Evolutionary conservation across 2,888 invertebrate genomes (phyloP), one percentile per base, ranked within the genome.

Genomic region (Drosophila bunnanda): DNA sequence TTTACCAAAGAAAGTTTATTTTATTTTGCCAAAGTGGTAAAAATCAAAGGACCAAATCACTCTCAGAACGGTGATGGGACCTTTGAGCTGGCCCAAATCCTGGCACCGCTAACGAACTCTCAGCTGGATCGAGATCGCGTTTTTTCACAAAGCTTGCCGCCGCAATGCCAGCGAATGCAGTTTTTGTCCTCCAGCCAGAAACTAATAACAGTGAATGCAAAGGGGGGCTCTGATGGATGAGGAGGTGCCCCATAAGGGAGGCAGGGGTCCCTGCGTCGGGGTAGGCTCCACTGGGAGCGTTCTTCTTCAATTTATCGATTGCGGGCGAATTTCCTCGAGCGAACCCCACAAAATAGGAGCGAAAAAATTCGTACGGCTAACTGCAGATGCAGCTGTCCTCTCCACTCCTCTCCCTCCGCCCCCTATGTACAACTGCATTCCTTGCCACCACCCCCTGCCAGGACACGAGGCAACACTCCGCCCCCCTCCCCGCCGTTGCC

Each of bases 71-170:
- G 12, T 15, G 30, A 25, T 13, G 38, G 44, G 28, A 48, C 56
- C 67, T 67, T 66, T 66, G 48, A 67, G 56, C 48, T 36, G 55
- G 39, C 50, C 44, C 54, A 79, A 79, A 74, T 77, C 72, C 81
- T 66, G 57, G 28, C 56, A 25, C 25, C 34, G 38, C 72, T 77
- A 77, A 77, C 77, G 76, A 77, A 77, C 69, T 62, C 53, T 62
- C 22, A 44, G 36, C 56, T 41, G 48, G 61, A 55, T 62, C 55
- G 34, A 39, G 59, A 53, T 68, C 71, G 76, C 57, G 66, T 78
- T 82, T 78, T 86, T 87, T 71, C 67, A 76, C 78, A 77, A 78
- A 80, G 75, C 66, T 50, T 66, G 44, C 30, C 4, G 25, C 48
- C 48, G 58, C 41, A 38, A 17, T 52, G 53, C 62, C 65, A 55